These are phyloP conservation scores for Gymnoscopelus microlampas DNA, from an alignment of 2,797 vertebrate species.

Conservation along the genomic window DNA sequence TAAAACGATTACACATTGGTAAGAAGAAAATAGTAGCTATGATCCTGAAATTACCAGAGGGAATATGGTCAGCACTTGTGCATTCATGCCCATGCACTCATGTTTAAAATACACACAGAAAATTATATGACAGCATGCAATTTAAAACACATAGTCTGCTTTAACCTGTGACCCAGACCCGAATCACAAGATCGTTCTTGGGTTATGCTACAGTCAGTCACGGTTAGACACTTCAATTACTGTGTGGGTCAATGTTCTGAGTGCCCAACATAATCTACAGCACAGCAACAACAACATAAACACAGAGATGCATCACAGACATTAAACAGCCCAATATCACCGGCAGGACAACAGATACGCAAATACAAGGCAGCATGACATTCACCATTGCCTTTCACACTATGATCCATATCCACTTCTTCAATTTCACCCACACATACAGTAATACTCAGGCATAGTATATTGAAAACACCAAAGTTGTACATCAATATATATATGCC, in stretches of 20 bases:
- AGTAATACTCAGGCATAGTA: not conserved
- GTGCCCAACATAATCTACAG: not conserved
- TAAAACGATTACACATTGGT: not conserved
- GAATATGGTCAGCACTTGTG: not conserved
- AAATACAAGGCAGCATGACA: not conserved
- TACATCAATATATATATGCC: too few species aligned
- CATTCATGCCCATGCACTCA: not conserved
- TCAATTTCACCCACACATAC: not conserved
- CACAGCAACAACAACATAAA: not conserved
- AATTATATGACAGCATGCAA: not conserved
- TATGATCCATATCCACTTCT: slow-evolving; percentile 4
- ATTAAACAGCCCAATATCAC: not conserved
- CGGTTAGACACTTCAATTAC: not conserved
- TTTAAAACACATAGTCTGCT: not conserved
- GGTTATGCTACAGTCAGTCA: not conserved
- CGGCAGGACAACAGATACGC: not conserved
- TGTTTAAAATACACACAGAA: not conserved
- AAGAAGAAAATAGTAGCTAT: not conserved
- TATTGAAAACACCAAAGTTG: not conserved
- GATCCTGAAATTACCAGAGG: not conserved
- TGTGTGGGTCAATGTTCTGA: not conserved
- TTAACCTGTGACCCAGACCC: slow-evolving; percentile 1
- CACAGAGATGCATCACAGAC: not conserved
- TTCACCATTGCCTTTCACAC: slow-evolving; percentile 20
- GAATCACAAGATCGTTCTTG: not conserved